Evolutionary conservation across 2,888 invertebrate species (phyloP).

Genomic region (Mycalesis mineus): DNA sequence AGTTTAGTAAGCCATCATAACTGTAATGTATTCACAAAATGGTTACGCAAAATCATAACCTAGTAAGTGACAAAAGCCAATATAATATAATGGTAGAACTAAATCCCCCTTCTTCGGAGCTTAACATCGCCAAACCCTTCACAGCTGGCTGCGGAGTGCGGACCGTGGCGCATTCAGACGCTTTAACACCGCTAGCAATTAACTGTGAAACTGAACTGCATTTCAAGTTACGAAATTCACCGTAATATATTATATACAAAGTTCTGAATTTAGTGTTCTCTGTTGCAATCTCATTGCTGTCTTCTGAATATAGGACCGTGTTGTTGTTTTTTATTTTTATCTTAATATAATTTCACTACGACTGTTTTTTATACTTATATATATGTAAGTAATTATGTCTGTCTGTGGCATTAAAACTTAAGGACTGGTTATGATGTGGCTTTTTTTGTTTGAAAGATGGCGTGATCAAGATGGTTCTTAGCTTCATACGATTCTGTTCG

Average conservation of each 20-base stretch:
- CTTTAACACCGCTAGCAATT: constrained; percentile 10
- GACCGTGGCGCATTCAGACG: neutral
- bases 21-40: neutral
- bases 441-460: too few species aligned
- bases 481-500: too few species aligned
- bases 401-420: too few species aligned
- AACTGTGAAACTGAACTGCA: constrained; percentile 7
- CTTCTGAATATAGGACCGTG: neutral
- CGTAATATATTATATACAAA: constrained; percentile 8
- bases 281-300: neutral
- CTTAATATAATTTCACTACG: too few species aligned
- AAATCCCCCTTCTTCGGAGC: constrained; percentile 1
- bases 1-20: too few species aligned
- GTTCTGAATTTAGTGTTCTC: constrained; percentile 2
- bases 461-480: too few species aligned
- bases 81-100: constrained; percentile 2
- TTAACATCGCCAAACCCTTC: neutral
- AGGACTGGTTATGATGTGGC: too few species aligned
- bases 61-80: neutral
- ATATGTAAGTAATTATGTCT: too few species aligned
- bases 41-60: neutral
- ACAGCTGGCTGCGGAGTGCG: neutral
- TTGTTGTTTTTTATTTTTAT: neutral
- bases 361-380: too few species aligned
- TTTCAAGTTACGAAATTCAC: constrained; percentile 3